Conservation (phyloP, 2,113 vertebrate genomes). For the Crotalus viridis region DNA sequence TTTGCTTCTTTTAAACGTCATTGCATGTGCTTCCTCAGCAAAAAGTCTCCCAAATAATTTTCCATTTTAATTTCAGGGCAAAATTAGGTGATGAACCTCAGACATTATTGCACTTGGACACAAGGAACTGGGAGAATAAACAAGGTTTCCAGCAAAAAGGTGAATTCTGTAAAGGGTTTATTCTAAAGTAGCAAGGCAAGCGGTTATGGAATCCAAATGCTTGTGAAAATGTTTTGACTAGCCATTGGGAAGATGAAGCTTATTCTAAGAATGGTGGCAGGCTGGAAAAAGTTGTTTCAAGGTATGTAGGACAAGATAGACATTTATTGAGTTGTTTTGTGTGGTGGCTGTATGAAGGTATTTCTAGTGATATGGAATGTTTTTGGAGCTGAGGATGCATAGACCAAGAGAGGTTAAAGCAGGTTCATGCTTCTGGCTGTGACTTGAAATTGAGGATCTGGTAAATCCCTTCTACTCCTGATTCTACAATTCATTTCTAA, state of each 20-base stretch:
- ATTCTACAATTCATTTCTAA: conserved; percentile 1
- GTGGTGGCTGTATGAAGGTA: not conserved
- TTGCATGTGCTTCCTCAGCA: not conserved
- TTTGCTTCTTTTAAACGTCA: not conserved
- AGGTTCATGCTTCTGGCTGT: not conserved
- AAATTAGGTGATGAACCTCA: not conserved
- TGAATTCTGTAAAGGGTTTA: not conserved
- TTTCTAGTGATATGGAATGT: not conserved
- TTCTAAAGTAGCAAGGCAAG: not conserved
- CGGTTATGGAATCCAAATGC: too few species aligned
- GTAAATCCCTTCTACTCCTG: not conserved
- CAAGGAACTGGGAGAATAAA: not conserved
- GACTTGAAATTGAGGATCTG: not conserved
- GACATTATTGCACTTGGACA: not conserved
- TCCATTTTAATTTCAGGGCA: not conserved
- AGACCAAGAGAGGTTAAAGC: not conserved
- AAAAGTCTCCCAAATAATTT: not conserved
- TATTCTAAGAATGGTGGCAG: not conserved
- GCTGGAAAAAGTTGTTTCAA: not conserved
- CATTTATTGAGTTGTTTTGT: not conserved
- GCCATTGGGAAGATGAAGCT: not conserved
- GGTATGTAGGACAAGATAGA: not conserved
- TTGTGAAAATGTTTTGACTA: not conserved
- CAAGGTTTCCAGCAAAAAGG: not conserved
- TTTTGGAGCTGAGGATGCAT: not conserved